Percentiles rank a stretch among this genome's conserved stretches.
Evolutionary conservation across 2,888 invertebrate species (phyloP).

Genomic region (Copidosoma aretas): DNA sequence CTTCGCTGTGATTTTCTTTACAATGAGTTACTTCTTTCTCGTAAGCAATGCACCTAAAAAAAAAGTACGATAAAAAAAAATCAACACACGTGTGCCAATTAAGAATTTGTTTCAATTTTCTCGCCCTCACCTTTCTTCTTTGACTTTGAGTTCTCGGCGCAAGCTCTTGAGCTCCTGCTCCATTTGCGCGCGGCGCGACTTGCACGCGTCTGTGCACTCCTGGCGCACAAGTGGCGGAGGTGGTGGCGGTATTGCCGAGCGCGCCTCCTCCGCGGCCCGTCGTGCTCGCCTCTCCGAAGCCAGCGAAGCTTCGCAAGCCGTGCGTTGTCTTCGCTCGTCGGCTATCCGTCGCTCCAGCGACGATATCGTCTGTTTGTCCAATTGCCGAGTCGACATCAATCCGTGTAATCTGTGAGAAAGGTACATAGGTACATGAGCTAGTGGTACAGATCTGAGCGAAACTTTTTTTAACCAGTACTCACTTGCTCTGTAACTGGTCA

Average conservation of each 20-base stretch:
- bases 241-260: constrained; percentile 56
- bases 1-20: constrained; percentile 71
- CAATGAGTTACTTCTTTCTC: constrained; percentile 63
- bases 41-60: constrained; percentile 52
- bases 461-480: constrained; percentile 48
- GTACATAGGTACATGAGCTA: not conserved
- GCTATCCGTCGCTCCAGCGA: constrained; percentile 81
- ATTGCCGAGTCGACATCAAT: constrained; percentile 74
- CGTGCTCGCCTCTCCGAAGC: constrained; percentile 76
- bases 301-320: constrained; percentile 76
- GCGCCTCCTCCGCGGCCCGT: constrained; percentile 67
- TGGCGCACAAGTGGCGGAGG: constrained; percentile 61
- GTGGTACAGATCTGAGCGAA: too few relatives aligned
- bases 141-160: constrained; percentile 70
- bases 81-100: not conserved
- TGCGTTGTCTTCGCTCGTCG: constrained; percentile 83
- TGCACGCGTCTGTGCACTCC: constrained; percentile 74
- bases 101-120: constrained; percentile 16
- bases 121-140: constrained; percentile 69
- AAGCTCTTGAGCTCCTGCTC: constrained; percentile 74
- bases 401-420: constrained; percentile 70
- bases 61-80: constrained; percentile 3
- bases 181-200: constrained; percentile 71
- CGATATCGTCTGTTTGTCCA: constrained; percentile 79
- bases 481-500: constrained; percentile 86